Evolutionary conservation across 2,888 invertebrate species (phyloP).

Genomic region (Nematopogon swammerdamellus): DNA sequence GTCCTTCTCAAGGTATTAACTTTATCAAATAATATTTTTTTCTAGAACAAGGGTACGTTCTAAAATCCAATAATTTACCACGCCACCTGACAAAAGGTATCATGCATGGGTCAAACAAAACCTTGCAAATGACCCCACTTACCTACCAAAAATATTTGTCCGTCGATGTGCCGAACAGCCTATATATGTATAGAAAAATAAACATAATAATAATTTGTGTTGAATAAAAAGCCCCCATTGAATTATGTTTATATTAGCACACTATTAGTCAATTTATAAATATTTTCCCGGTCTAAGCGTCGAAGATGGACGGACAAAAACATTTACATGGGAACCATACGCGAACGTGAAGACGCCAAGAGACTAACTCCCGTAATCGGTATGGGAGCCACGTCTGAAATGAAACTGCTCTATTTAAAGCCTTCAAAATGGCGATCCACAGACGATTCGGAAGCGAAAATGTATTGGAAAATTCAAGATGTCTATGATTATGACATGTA

Average conservation of each 20-base stretch:
- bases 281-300: neutral
- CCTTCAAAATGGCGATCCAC: constrained; percentile 27
- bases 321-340: constrained; percentile 50
- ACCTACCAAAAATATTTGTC: no score
- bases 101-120: no score
- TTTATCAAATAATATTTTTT: no score
- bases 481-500: constrained; percentile 7
- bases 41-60: no score
- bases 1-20: no score
- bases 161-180: neutral
- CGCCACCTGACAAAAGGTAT: no score
- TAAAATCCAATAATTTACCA: no score
- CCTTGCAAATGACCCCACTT: no score
- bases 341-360: constrained; percentile 25
- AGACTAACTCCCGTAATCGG: constrained; percentile 28
- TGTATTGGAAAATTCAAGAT: neutral
- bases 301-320: constrained; percentile 50
- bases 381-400: constrained; percentile 22
- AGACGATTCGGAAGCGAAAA: constrained; percentile 10
- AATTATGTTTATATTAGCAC: neutral
- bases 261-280: neutral
- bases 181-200: no score
- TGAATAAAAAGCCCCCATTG: neutral
- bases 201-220: neutral
- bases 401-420: constrained; percentile 27